Percentiles rank a stretch among this genome's conserved stretches.
Conservation (phyloP, 2,888 invertebrate genomes). For the Chrysolina oricalcia region DNA sequence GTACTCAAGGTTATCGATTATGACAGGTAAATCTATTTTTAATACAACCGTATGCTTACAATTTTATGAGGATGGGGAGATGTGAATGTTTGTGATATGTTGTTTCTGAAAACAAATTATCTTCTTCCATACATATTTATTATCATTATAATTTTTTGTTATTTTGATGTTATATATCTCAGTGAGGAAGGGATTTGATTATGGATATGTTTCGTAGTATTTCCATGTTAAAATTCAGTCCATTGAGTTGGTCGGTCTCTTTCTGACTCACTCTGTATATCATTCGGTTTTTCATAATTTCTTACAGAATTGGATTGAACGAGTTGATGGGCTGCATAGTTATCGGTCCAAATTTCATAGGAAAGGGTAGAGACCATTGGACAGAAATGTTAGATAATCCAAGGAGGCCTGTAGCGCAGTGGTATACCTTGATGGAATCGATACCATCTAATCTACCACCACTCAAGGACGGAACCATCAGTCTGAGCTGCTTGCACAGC, state of each 20-base stretch:
- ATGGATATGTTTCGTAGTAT: background rate
- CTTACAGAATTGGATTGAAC: slow-evolving; percentile 86
- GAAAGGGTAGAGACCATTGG: slow-evolving; percentile 89
- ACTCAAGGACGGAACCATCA: slow-evolving; percentile 72
- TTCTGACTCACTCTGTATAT: too few species aligned
- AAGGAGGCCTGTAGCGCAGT: slow-evolving; percentile 87
- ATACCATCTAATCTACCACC: slow-evolving; percentile 78
- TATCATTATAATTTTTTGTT: background rate
- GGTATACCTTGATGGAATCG: slow-evolving; percentile 86
- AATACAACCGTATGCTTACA: background rate
- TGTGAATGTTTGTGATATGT: too few species aligned
- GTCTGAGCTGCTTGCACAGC: slow-evolving; percentile 75
- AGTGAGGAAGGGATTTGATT: background rate
- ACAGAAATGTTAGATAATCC: slow-evolving; percentile 89
- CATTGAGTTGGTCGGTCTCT: too few species aligned
- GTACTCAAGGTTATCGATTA: slow-evolving; percentile 92
- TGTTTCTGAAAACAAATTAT: too few species aligned
- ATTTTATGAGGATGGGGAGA: background rate
- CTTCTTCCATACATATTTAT: too few species aligned
- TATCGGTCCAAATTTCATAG: slow-evolving; percentile 84
- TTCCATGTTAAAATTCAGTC: background rate
- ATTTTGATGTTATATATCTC: background rate
- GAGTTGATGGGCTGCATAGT: slow-evolving; percentile 90
- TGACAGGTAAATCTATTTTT: slow-evolving; percentile 83
- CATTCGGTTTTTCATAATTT: background rate